These are phyloP conservation scores for Cinclus cinclus DNA, from an alignment of 2,113 vertebrate species.

Conservation along the genomic window DNA sequence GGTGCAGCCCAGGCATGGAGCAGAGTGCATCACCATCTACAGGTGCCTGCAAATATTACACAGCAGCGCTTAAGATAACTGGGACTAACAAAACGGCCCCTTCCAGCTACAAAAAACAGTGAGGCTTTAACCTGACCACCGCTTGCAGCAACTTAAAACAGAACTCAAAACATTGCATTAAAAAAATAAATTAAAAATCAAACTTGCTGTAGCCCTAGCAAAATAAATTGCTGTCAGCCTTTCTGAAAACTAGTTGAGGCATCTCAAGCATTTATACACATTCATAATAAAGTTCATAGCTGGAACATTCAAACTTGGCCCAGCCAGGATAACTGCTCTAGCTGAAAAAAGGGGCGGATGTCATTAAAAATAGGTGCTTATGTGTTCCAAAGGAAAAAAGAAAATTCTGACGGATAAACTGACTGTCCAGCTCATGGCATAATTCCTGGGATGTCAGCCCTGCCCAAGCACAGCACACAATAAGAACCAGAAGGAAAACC, in stretches of 20 bases:
- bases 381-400: neutral
- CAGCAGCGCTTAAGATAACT: too few species aligned
- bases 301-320: neutral
- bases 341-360: neutral
- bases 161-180: neutral
- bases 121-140: neutral
- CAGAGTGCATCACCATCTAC: slow-evolving; percentile 4
- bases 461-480: rapidly evolving
- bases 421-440: neutral
- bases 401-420: neutral
- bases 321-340: neutral
- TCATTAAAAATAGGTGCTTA: neutral
- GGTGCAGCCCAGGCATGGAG: neutral
- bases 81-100: neutral
- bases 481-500: neutral
- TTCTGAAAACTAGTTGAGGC: neutral
- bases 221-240: neutral
- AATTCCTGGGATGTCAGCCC: neutral
- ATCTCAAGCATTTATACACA: neutral
- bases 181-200: neutral
- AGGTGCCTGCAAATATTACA: neutral
- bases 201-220: neutral
- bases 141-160: neutral
- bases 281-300: neutral
- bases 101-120: neutral